Conservation (phyloP, 2,113 vertebrate species). For the Bombycilla garrulus region DNA sequence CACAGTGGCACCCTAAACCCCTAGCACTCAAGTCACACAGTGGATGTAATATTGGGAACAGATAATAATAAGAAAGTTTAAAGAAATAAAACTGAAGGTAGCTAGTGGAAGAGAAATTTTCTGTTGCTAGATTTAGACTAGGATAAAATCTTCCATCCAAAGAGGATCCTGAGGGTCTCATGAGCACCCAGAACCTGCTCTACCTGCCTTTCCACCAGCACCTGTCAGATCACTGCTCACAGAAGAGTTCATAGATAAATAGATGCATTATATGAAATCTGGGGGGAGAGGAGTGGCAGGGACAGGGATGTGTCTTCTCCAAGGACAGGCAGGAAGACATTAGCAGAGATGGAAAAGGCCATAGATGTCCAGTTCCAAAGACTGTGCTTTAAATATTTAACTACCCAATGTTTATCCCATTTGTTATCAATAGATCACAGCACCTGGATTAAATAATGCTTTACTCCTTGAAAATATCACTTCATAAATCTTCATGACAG, state of each 20-base stretch:
- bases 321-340: not conserved
- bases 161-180: not conserved
- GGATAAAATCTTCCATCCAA: not conserved
- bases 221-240: not conserved
- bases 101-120: not conserved
- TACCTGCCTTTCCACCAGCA: not conserved
- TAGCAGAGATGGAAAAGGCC: constrained; percentile 26
- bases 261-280: not conserved
- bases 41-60: not conserved
- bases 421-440: constrained; percentile 28
- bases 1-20: not conserved
- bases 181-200: not conserved
- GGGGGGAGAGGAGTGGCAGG: not conserved
- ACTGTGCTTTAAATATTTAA: constrained; percentile 42
- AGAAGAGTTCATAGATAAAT: not conserved
- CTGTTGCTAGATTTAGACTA: not conserved
- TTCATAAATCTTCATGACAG: constrained; percentile 30
- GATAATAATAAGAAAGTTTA: not conserved
- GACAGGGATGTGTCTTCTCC: accelerated
- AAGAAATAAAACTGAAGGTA: not conserved
- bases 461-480: constrained; percentile 44
- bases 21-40: not conserved
- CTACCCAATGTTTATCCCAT: not conserved
- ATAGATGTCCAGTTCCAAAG: not conserved
- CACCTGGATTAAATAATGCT: not conserved